Percentiles rank a stretch among this genome's conserved stretches.
These are phyloP conservation scores for Apostichopus leukothele DNA, from an alignment of 53 echinoderm and acorn worm species.

Conservation along the genomic window DNA sequence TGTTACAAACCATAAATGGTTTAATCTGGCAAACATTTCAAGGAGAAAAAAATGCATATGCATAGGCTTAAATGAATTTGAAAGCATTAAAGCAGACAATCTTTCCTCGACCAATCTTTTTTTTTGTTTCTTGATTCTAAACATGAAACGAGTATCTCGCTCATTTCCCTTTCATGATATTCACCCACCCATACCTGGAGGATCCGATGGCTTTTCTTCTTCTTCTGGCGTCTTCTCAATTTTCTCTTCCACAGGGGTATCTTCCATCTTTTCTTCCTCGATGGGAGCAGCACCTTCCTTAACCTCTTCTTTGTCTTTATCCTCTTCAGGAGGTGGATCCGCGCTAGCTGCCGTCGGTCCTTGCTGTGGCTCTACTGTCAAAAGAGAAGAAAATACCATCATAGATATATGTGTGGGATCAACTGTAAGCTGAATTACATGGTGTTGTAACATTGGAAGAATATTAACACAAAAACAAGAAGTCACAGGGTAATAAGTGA, in stretches of 20 bases:
- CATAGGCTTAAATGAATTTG: too few species aligned
- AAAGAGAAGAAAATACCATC: background rate
- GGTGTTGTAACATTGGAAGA: too few species aligned
- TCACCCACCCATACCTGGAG: background rate
- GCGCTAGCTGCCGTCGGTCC: background rate
- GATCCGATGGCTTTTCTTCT: background rate
- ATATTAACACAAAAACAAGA: too few species aligned
- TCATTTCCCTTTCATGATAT: background rate
- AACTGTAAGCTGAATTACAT: too few species aligned
- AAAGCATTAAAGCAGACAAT: too few species aligned
- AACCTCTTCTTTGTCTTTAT: background rate
- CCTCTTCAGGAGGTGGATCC: background rate
- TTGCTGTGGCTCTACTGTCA: background rate
- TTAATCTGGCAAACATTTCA: too few species aligned
- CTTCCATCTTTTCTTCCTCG: slow-evolving; percentile 1
- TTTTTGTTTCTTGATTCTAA: too few species aligned
- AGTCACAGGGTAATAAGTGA: too few species aligned
- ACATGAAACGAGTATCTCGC: too few species aligned
- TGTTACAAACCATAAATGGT: too few species aligned
- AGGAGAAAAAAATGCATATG: too few species aligned
- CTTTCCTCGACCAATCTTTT: too few species aligned
- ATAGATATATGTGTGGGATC: background rate
- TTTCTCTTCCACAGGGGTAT: background rate
- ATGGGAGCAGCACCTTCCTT: background rate
- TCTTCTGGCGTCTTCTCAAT: background rate